Conservation (phyloP, 2,797 vertebrate species). For the Pseudotriccus pelzelni region DNA sequence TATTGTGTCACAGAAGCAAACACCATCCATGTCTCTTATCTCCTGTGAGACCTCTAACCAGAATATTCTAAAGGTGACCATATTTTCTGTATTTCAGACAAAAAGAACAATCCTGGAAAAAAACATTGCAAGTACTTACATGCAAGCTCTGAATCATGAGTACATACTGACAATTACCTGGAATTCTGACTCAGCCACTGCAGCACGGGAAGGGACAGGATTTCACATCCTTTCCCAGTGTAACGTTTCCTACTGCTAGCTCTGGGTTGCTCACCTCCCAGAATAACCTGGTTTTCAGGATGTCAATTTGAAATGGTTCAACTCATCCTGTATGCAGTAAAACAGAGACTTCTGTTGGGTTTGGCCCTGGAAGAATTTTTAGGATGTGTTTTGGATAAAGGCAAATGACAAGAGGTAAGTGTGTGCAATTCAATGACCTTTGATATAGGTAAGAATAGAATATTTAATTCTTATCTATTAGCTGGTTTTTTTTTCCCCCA, state of each 20-base stretch:
- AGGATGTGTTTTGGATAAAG: neutral
- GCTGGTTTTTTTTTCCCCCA: neutral
- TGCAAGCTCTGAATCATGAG: neutral
- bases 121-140: neutral
- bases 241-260: neutral
- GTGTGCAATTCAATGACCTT: neutral
- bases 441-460: neutral
- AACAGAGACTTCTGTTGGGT: neutral
- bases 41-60: neutral
- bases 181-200: neutral
- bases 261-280: neutral
- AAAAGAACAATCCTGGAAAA: neutral
- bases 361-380: neutral
- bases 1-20: neutral
- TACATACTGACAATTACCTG: neutral
- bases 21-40: neutral
- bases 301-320: neutral
- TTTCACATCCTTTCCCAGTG: neutral
- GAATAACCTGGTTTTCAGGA: neutral
- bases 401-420: neutral
- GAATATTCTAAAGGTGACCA: neutral
- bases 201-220: neutral
- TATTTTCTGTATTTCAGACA: neutral
- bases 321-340: neutral
- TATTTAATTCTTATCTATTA: neutral